phyloP scores from a whole-genome alignment of 1,140 invertebrate species.

The Brachionus asplanchnoidis region DNA sequence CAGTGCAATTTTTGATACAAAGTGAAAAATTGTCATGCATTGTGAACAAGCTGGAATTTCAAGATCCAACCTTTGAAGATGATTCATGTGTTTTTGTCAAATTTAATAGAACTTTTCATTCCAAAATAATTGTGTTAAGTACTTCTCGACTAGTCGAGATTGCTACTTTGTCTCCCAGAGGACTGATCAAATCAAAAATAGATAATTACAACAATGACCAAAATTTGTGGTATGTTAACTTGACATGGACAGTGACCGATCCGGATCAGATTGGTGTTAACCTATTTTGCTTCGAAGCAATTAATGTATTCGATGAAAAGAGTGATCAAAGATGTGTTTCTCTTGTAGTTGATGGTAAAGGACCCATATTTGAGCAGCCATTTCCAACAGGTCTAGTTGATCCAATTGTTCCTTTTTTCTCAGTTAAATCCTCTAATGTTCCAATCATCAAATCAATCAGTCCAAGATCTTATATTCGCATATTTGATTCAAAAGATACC shows the following conservation, averaged over 20 bases:
- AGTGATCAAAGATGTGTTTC: neutral
- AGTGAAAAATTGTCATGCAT: neutral
- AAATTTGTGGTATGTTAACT: neutral
- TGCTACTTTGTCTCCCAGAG: neutral
- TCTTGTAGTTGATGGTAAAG: neutral
- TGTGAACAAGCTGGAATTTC: neutral
- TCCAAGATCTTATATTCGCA: neutral
- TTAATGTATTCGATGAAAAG: neutral
- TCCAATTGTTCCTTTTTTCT: neutral
- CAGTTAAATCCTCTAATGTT: neutral
- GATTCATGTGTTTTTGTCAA: neutral
- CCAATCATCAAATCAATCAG: neutral
- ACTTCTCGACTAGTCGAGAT: neutral
- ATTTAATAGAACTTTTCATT: neutral
- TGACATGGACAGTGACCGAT: neutral
- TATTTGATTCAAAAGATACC: neutral
- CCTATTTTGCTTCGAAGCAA: neutral
- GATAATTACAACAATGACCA: neutral
- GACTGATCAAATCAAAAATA: neutral
- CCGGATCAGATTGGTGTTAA: neutral
- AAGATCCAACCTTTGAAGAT: neutral
- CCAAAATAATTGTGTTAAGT: neutral
- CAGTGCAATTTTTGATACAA: constrained; percentile 3
- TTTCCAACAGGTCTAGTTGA: neutral
- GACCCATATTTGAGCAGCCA: neutral